Percentiles rank a stretch among this genome's conserved stretches.
phyloP scores from a whole-genome alignment of 2,113 vertebrate species.

The Riparia riparia region DNA sequence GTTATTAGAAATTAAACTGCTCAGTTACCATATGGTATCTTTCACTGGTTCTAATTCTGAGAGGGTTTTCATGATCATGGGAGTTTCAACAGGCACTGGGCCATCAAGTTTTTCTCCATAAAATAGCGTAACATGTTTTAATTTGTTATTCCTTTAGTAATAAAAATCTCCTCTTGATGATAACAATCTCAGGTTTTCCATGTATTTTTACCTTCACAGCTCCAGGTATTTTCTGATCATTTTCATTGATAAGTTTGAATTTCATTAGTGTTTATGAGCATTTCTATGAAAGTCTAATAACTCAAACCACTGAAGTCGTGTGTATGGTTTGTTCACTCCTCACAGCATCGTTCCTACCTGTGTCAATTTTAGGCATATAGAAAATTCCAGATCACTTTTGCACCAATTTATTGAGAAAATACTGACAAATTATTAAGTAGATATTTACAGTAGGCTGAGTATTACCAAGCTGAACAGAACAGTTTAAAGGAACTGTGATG shows the following conservation, averaged over 20 bases:
- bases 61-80: not conserved
- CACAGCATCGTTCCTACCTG: not conserved
- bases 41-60: not conserved
- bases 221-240: not conserved
- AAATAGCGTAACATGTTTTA: not conserved
- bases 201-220: not conserved
- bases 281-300: not conserved
- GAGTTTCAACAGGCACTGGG: not conserved
- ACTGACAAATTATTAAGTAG: not conserved
- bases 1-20: not conserved
- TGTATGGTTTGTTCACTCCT: not conserved
- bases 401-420: not conserved
- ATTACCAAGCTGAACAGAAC: not conserved
- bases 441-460: not conserved
- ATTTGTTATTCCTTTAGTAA: not conserved
- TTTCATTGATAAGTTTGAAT: not conserved
- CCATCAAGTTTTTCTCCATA: not conserved
- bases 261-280: not conserved
- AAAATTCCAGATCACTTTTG: not conserved
- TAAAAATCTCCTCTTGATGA: not conserved
- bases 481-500: not conserved
- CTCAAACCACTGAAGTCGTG: not conserved
- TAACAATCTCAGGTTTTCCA: not conserved
- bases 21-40: not conserved
- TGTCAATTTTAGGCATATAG: fast-evolving